Evolutionary conservation across 2,888 invertebrate species (phyloP).

Genomic region (Callyntrura sp.): DNA sequence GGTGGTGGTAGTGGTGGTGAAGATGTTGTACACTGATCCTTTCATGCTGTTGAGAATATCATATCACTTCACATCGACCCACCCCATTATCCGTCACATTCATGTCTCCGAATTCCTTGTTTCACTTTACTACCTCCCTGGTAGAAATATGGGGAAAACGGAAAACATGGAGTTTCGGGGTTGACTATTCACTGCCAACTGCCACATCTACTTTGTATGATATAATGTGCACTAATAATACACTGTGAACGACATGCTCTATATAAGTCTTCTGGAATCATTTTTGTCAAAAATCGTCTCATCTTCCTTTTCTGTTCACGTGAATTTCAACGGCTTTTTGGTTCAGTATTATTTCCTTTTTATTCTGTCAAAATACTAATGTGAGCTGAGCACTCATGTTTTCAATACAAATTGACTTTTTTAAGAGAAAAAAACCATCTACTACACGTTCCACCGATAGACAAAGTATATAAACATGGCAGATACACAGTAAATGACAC

Average conservation of each 20-base stretch:
- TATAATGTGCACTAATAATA: neutral
- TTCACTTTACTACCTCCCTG: conserved; percentile 33
- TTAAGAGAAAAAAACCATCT: neutral
- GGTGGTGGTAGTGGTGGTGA: neutral
- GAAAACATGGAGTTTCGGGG: neutral
- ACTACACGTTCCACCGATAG: neutral
- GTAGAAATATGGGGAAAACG: neutral
- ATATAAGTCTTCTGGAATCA: conserved; percentile 5
- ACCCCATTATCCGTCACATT: conserved; percentile 62
- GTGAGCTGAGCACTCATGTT: conserved; percentile 26
- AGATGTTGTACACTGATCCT: conserved; percentile 23
- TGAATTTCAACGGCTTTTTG: neutral
- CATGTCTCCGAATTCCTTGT: conserved; percentile 60
- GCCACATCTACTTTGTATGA: neutral
- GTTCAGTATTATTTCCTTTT: neutral
- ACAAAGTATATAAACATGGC: neutral
- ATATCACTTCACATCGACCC: conserved; percentile 64
- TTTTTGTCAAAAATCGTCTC: conserved; percentile 26
- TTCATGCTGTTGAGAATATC: conserved; percentile 44
- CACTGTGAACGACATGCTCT: neutral
- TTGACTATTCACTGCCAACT: neutral
- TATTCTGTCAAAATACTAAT: conserved; percentile 22
- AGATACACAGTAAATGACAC: too few species aligned
- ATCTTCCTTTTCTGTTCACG: neutral
- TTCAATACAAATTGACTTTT: conserved; percentile 30